Conservation (phyloP, 1,140 invertebrate species). For the Odontomachus brunneus region DNA sequence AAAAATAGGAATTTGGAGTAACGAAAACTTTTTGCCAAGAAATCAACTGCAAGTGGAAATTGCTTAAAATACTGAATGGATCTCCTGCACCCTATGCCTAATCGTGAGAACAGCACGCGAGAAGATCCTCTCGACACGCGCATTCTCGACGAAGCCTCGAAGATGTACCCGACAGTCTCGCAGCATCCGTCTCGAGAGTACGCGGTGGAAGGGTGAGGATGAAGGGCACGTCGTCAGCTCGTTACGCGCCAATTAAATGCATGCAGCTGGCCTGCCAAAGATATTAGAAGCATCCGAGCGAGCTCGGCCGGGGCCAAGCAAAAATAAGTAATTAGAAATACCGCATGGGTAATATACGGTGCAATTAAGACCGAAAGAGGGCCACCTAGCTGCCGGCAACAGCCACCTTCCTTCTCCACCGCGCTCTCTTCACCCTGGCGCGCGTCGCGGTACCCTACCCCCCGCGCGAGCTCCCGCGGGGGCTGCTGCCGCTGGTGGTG, state of each 20-base stretch:
- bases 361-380: conserved; percentile 81
- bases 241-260: conserved; percentile 78
- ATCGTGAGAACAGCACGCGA: not conserved
- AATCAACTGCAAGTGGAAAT: not conserved
- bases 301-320: conserved; percentile 66
- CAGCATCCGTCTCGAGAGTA: conserved; percentile 15
- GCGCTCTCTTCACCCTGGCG: conserved; percentile 66
- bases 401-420: conserved; percentile 37
- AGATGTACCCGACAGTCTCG: conserved; percentile 30
- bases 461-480: conserved; percentile 54
- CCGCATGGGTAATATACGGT: conserved; percentile 81
- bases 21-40: not conserved
- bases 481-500: conserved; percentile 57
- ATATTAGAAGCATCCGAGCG: conserved; percentile 79
- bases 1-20: not conserved
- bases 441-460: conserved; percentile 37
- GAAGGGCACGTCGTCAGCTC: conserved; percentile 57
- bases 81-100: not conserved
- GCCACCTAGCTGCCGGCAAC: conserved; percentile 77
- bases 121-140: not conserved
- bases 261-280: conserved; percentile 78
- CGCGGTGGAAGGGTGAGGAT: not conserved
- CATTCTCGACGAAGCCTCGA: conserved; percentile 22
- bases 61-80: not conserved
- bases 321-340: conserved; percentile 84